phyloP scores from a whole-genome alignment of 2,113 vertebrate species.

The Xiphias gladius region DNA sequence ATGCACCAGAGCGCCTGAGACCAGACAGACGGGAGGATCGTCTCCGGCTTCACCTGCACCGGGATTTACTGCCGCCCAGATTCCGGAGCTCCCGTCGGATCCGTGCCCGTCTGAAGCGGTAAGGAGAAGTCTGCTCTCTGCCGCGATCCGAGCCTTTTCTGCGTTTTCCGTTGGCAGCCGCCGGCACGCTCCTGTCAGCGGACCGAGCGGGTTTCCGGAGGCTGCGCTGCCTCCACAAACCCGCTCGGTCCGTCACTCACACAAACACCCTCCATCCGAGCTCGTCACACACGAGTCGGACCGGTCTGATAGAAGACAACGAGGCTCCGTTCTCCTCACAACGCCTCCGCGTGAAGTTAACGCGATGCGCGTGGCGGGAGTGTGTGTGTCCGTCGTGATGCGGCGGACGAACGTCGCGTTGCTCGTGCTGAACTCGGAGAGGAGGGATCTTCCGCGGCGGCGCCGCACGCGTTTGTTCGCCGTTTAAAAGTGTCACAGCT shows the following conservation, averaged over 20 bases:
- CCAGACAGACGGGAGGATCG: conserved; percentile 3
- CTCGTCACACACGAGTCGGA: too few relatives aligned
- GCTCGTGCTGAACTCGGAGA: too few relatives aligned
- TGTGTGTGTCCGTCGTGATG: not conserved
- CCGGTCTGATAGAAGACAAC: too few relatives aligned
- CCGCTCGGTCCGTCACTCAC: not conserved
- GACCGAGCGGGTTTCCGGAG: not conserved
- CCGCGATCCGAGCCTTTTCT: not conserved
- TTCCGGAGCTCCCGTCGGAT: conserved; percentile 12
- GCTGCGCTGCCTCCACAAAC: not conserved
- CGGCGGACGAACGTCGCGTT: too few relatives aligned
- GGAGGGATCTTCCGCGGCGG: too few relatives aligned
- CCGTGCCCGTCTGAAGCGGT: conserved; percentile 3
- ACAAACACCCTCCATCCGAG: too few relatives aligned
- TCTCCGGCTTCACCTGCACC: conserved; percentile 21
- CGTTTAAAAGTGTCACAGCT: too few relatives aligned
- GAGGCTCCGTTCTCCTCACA: too few relatives aligned
- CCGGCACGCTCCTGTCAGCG: conserved; percentile 24
- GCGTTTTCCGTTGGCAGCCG: not conserved
- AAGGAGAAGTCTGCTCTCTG: conserved; percentile 8
- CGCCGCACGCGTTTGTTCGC: too few relatives aligned
- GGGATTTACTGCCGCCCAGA: conserved; percentile 17
- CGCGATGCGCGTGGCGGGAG: not conserved
- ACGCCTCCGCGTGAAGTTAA: too few relatives aligned
- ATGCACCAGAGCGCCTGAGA: conserved; percentile 45